Base-by-base conservation (phyloP, 1,140 invertebrate genomes). In the Pristionchus pacificus region DNA sequence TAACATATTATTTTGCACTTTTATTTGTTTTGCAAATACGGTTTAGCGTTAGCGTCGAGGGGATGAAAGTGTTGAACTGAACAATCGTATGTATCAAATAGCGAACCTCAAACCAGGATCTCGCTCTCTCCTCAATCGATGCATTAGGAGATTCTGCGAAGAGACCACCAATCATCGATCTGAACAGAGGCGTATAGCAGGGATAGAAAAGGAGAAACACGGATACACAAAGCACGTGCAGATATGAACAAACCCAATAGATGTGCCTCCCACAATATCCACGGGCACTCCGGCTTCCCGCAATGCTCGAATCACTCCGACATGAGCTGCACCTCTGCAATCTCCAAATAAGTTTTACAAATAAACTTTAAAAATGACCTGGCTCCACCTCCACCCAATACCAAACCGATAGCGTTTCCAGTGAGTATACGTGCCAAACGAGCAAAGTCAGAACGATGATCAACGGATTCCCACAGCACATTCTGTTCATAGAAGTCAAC, bases 71-170 rank as follows among this genome's bases (percentile, higher is more conserved):
- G 28, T n/a, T n/a, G n/a, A n/a, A n/a, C n/a, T n/a, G n/a, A n/a
- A n/a, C n/a, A n/a, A n/a, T n/a, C n/a, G n/a, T n/a, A n/a, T n/a
- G n/a, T n/a, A n/a, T n/a, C n/a, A n/a, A n/a, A n/a, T n/a, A 19
- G 66, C 84, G 84, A 86, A 95, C 93, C 87, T 91, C 89, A 2
- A 92, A 93, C 94, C 94, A 98, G 84, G 93, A 92, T 67, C 93
- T 87, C 14, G 94, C 94, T 84, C 95, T 93, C 80, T 95, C 92
- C 0, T 91, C 95, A 25, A 96, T 57, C 0, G 90, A 91, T 13
- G 94, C 90, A 80, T 97, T 92, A 68, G 91, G 89, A 80, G 97
- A 93, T 86, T 92, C 91, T 78, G 92, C 94, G 92, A 93, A 99
- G 0, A 98, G 85, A 0, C 93, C 95, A 24, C 94, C 94, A 90